These are phyloP conservation scores for Gymnarchus niloticus DNA, from an alignment of 2,113 vertebrate species.

Conservation along the genomic window DNA sequence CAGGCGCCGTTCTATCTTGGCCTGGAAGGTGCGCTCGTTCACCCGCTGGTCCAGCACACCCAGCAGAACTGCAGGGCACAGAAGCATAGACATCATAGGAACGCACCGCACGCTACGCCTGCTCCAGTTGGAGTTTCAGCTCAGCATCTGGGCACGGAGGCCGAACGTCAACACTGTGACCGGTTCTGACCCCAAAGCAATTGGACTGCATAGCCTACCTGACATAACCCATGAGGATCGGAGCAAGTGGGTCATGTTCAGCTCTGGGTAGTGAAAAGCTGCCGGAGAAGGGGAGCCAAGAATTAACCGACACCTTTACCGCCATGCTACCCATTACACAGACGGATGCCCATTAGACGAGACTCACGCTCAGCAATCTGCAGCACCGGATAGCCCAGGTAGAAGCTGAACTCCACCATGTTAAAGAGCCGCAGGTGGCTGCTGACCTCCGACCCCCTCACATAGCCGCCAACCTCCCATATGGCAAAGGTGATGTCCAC, in stretches of 20 bases:
- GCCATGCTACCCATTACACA: no score
- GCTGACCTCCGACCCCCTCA: constrained; percentile 83
- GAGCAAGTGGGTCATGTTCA: constrained; percentile 82
- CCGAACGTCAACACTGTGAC: neutral
- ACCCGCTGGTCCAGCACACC: constrained; percentile 78
- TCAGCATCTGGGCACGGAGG: no score
- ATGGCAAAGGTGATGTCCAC: constrained; percentile 81
- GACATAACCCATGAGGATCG: constrained; percentile 92
- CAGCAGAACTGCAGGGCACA: constrained; percentile 59
- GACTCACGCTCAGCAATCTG: constrained; percentile 95
- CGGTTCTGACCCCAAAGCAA: neutral
- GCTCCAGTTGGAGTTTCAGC: no score
- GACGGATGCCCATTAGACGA: no score
- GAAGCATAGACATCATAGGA: neutral
- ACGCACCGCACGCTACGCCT: no score
- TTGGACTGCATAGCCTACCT: constrained; percentile 60
- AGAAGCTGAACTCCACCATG: constrained; percentile 93
- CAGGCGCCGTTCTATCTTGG: constrained; percentile 84
- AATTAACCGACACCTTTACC: neutral
- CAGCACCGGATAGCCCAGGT: constrained; percentile 88
- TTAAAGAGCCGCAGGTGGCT: constrained; percentile 76
- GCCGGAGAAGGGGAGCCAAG: constrained; percentile 10
- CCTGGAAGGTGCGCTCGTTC: constrained; percentile 77
- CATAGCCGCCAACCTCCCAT: constrained; percentile 57
- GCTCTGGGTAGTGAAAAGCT: constrained; percentile 91